Percentiles rank a stretch among this genome's conserved stretches.
Conservation (phyloP, 2,113 vertebrate genomes). For the Aix galericulata region DNA sequence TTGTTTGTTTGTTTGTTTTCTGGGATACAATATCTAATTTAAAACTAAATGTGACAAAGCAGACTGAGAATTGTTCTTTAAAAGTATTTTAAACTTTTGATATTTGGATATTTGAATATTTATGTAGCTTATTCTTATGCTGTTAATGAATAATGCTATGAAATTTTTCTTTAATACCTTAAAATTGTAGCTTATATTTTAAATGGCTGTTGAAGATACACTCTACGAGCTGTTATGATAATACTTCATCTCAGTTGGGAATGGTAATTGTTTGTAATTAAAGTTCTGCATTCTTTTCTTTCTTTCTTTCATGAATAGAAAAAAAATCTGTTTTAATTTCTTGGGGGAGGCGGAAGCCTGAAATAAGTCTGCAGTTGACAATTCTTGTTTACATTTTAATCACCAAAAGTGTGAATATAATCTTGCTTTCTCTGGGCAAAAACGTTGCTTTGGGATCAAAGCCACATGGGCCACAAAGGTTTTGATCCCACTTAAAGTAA, state of each 20-base stretch:
- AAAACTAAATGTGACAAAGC: not conserved
- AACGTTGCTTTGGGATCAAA: not conserved
- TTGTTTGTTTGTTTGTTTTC: not conserved
- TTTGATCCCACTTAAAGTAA: not conserved
- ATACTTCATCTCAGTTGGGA: not conserved
- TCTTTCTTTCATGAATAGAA: not conserved
- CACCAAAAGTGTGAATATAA: not conserved
- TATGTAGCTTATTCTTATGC: not conserved
- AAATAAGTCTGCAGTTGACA: not conserved
- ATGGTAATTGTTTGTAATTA: not conserved
- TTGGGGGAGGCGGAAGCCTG: not conserved
- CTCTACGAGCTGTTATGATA: not conserved
- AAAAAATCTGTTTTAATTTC: not conserved
- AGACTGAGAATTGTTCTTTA: not conserved
- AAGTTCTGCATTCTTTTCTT: not conserved
- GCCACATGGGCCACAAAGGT: not conserved
- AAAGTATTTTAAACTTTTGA: not conserved
- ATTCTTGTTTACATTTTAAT: not conserved
- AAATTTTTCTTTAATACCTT: not conserved
- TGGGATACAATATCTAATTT: not conserved
- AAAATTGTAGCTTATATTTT: not conserved
- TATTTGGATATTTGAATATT: not conserved
- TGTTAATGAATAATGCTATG: not conserved
- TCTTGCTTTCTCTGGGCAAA: not conserved
- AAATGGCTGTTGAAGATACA: not conserved